phyloP scores from a whole-genome alignment of 2,113 vertebrate species.

The Ceratotherium simum region DNA sequence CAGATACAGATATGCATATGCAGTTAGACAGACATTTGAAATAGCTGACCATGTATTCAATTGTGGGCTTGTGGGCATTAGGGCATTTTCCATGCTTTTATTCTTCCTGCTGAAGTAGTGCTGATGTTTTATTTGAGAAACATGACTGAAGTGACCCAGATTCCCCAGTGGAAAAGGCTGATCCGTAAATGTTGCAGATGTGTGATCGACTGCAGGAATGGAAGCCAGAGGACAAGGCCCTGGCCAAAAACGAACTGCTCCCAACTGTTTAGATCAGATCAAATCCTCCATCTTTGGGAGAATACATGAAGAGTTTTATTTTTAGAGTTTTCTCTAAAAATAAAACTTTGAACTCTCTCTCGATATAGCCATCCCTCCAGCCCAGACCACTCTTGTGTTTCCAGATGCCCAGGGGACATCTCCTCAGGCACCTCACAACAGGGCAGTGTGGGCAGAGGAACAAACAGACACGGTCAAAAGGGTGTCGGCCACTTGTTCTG shows the following conservation, averaged over 20 bases:
- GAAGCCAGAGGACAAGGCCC: not conserved
- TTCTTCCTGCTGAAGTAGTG: constrained; percentile 33
- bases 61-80: not conserved
- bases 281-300: not conserved
- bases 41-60: not conserved
- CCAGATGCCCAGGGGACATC: not conserved
- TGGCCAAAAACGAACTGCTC: not conserved
- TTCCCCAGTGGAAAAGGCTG: not conserved
- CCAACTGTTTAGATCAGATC: not conserved
- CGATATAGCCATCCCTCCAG: not conserved
- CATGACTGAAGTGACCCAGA: constrained; percentile 31
- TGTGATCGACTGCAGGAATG: not conserved
- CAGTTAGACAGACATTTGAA: not conserved
- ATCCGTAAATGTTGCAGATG: not conserved
- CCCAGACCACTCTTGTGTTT: not conserved
- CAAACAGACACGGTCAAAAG: not conserved
- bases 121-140: constrained; percentile 49
- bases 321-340: not conserved
- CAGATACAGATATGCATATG: not conserved
- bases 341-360: not conserved
- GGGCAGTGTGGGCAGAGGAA: not conserved
- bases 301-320: not conserved
- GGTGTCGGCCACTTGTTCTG: not conserved
- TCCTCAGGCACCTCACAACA: not conserved
- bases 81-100: not conserved